A percentile compares a stretch with the other conserved stretches of the same genome.
Conservation (phyloP, 2,113 vertebrate species). For the Dicerorhinus sumatrensis region DNA sequence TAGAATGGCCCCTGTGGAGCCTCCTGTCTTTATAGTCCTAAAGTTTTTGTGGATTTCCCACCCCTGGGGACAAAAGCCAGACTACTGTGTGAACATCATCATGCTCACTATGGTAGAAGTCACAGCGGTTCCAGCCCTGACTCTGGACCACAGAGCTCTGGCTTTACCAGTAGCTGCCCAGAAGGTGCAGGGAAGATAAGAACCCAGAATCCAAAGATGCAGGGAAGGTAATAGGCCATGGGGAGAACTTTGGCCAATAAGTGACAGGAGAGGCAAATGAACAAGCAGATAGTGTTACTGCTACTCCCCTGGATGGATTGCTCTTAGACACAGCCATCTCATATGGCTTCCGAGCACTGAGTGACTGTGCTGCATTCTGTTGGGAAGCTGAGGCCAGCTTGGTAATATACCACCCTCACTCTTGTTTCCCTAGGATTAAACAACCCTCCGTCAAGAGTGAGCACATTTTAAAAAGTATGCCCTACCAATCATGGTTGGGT, state of each 20-base stretch:
- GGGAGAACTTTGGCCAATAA: background rate
- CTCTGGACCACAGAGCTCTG: background rate
- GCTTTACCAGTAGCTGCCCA: background rate
- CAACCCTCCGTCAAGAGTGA: background rate
- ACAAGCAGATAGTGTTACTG: background rate
- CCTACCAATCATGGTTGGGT: background rate
- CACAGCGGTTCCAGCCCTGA: background rate
- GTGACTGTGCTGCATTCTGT: background rate
- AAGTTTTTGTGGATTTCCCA: background rate
- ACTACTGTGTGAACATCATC: background rate
- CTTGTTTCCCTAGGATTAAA: background rate
- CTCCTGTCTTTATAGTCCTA: background rate
- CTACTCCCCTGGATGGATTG: too few species aligned
- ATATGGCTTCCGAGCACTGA: background rate
- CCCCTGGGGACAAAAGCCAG: background rate
- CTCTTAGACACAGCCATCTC: background rate
- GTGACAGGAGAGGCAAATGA: background rate
- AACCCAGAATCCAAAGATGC: background rate
- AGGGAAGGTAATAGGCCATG: background rate
- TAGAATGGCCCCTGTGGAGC: background rate
- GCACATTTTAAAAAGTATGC: background rate
- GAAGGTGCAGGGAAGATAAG: background rate
- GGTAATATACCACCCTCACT: background rate
- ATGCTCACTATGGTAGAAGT: background rate
- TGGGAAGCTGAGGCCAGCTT: background rate